Percentiles rank a stretch among this genome's conserved stretches.
phyloP scores from a whole-genome alignment of 1,140 invertebrate genomes.

The Danaus plexippus region DNA sequence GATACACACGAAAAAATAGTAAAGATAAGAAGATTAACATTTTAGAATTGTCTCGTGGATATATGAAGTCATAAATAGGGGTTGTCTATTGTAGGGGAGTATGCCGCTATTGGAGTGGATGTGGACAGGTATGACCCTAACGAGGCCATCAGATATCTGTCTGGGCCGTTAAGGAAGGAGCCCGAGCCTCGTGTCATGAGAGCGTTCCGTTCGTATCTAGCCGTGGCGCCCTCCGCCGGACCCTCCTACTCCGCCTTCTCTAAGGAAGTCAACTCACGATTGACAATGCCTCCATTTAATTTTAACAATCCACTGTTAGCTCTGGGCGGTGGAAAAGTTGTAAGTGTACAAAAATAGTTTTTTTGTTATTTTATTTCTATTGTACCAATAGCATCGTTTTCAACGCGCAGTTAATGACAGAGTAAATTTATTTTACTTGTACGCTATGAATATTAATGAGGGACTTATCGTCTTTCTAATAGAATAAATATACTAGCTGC shows the following conservation, averaged over 20 bases:
- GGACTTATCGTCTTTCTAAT: no score
- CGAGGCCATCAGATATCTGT: conserved; percentile 82
- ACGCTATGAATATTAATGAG: no score
- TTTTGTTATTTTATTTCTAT: no score
- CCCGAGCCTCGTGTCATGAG: conserved; percentile 61
- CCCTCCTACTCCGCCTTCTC: conserved; percentile 83
- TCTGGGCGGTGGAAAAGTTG: conserved; percentile 81
- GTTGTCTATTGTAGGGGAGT: conserved; percentile 77
- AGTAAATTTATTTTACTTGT: no score
- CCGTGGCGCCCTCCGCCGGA: conserved; percentile 80
- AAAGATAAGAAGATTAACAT: no score
- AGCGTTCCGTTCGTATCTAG: conserved; percentile 83
- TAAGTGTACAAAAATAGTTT: conserved; percentile 49
- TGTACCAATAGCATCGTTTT: no score
- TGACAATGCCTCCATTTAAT: conserved; percentile 87
- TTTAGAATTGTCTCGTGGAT: no score
- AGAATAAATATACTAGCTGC: no score
- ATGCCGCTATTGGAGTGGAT: conserved; percentile 92
- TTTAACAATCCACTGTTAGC: conserved; percentile 83
- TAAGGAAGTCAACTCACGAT: conserved; percentile 81
- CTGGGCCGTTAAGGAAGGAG: conserved; percentile 78
- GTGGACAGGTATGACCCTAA: conserved; percentile 87
- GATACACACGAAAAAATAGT: no score
- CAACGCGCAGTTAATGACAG: no score
- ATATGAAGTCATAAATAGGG: no score